phyloP scores from a whole-genome alignment of 2,113 vertebrate genomes.

The Aptenodytes forsteri region DNA sequence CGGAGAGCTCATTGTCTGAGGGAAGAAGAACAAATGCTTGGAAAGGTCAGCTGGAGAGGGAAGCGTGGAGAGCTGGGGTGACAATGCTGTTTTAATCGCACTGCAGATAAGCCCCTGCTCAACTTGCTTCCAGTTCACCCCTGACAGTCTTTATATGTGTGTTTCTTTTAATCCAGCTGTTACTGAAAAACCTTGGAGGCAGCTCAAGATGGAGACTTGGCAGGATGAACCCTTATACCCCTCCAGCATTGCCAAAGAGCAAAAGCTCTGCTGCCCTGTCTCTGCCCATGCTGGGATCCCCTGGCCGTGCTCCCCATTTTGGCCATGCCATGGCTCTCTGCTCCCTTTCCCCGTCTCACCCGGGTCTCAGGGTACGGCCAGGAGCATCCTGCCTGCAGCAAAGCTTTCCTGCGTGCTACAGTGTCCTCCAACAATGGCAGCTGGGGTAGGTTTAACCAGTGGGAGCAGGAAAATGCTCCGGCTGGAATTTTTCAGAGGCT shows the following conservation, averaged over 20 bases:
- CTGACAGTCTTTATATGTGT: not conserved
- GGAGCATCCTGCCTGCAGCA: not conserved
- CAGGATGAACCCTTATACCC: not conserved
- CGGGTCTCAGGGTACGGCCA: not conserved
- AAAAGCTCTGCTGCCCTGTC: not conserved
- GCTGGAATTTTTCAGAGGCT: not conserved
- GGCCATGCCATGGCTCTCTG: not conserved
- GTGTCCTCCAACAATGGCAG: not conserved
- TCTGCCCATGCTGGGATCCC: not conserved
- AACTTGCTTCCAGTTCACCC: not conserved
- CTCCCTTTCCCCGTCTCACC: not conserved
- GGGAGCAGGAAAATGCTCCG: not conserved
- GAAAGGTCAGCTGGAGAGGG: slow-evolving; percentile 4
- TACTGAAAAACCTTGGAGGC: not conserved
- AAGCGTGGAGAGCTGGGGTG: not conserved
- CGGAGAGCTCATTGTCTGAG: slow-evolving; percentile 71
- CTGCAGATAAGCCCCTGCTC: not conserved
- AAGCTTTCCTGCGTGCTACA: not conserved
- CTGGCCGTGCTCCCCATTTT: rapidly evolving
- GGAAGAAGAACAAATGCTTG: slow-evolving; percentile 45
- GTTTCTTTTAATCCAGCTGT: not conserved
- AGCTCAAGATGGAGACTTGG: not conserved
- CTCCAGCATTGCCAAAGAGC: not conserved
- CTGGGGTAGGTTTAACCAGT: not conserved
- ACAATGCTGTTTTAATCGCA: not conserved